Conservation (phyloP, 2,113 vertebrate species). For the Oreotrochilus melanogaster region DNA sequence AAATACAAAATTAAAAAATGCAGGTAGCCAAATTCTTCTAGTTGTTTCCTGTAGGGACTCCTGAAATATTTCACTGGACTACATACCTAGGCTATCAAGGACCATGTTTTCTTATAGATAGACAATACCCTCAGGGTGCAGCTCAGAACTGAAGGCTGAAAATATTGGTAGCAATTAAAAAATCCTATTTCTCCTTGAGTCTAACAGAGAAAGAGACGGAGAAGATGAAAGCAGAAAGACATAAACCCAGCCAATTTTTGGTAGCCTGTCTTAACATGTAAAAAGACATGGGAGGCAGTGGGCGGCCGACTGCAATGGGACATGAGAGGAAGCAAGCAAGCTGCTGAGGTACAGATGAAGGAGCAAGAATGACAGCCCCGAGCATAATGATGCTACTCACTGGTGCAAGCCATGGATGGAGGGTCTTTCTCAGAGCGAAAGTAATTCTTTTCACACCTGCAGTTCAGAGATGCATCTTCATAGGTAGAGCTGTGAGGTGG, state of each 20-base stretch:
- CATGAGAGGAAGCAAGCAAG: slow-evolving; percentile 67
- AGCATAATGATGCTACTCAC: slow-evolving; percentile 84
- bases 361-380: slow-evolving; percentile 27
- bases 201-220: slow-evolving; percentile 10
- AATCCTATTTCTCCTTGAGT: slow-evolving; percentile 10
- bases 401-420: slow-evolving; percentile 96
- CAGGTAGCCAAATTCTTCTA: slow-evolving; percentile 26
- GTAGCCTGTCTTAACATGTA: slow-evolving; percentile 30
- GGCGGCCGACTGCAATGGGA: slow-evolving; percentile 39
- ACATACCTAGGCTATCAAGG: not conserved
- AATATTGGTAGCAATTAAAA: slow-evolving; percentile 34
- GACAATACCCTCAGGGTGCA: not conserved
- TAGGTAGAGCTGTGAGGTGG: slow-evolving; percentile 93
- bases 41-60: slow-evolving; percentile 7
- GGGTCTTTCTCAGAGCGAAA: slow-evolving; percentile 94
- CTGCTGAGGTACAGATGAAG: slow-evolving; percentile 44
- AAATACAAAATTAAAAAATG: not conserved
- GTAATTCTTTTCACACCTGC: slow-evolving; percentile 97
- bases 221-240: slow-evolving; percentile 21
- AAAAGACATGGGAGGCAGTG: slow-evolving; percentile 7
- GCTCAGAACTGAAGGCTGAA: not conserved
- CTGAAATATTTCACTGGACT: not conserved
- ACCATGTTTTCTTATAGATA: not conserved
- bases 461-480: slow-evolving; percentile 90
- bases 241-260: slow-evolving; percentile 22